A percentile compares a stretch with the other conserved stretches of the same genome.
These are phyloP conservation scores for Macroteleia sp. DNA, from an alignment of 2,888 invertebrate genomes.

Conservation along the genomic window DNA sequence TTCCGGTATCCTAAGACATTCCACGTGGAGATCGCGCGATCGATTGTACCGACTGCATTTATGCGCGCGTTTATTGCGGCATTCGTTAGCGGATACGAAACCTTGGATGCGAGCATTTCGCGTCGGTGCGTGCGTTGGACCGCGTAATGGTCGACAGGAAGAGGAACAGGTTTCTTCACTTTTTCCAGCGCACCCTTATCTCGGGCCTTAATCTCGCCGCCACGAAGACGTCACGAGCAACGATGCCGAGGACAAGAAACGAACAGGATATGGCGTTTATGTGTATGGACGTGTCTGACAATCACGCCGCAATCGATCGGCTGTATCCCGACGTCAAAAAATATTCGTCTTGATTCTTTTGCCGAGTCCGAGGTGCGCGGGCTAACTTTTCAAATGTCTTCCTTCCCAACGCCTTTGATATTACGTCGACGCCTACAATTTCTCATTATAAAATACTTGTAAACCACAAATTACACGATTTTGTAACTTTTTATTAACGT, in stretches of 20 bases:
- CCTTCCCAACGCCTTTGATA: too few species aligned
- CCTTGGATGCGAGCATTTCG: slow-evolving; percentile 39
- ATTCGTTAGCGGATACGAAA: slow-evolving; percentile 48
- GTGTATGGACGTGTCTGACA: slow-evolving; percentile 35
- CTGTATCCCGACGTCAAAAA: too few species aligned
- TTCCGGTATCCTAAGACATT: slow-evolving; percentile 63
- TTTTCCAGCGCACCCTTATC: slow-evolving; percentile 74
- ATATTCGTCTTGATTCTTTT: too few species aligned
- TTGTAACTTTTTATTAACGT: too few species aligned
- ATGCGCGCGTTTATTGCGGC: slow-evolving; percentile 31
- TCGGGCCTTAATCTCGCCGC: slow-evolving; percentile 73
- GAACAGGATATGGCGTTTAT: slow-evolving; percentile 52
- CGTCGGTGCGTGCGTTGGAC: slow-evolving; percentile 54
- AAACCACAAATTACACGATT: too few species aligned
- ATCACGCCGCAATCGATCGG: too few species aligned
- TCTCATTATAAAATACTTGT: too few species aligned
- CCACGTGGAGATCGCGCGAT: slow-evolving; percentile 44
- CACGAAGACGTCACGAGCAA: slow-evolving; percentile 48
- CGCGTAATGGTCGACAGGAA: slow-evolving; percentile 78
- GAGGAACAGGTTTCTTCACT: slow-evolving; percentile 79
- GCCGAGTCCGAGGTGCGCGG: too few species aligned
- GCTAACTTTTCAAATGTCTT: too few species aligned
- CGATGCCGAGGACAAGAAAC: slow-evolving; percentile 52
- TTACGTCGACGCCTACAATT: too few species aligned
- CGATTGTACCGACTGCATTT: slow-evolving; percentile 39